Evolutionary conservation across 2,888 invertebrate genomes (phyloP), one percentile per base, ranked within the genome.

Genomic region (Mechanitis messenoides): DNA sequence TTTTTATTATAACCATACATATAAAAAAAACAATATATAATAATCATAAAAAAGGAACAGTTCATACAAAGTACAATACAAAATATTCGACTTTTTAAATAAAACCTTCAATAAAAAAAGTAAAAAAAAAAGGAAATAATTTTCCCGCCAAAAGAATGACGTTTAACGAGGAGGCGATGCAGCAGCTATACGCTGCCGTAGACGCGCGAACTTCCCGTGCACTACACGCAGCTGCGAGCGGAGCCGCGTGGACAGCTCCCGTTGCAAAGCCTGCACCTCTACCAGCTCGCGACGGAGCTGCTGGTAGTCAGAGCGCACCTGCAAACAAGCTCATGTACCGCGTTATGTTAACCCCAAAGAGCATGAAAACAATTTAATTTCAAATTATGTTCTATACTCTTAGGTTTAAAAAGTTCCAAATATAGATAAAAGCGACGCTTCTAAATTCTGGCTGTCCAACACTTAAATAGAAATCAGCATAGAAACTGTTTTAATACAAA

Each of bases 191-290:
- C 93, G 92, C 74, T 94, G 93, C 64, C 95, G 93, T 53, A 95
- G 87, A 67, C 92, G 84, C 74, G 94, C 93, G 80, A 94, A 95
- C 75, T 94, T 94, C 61, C 93, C 92, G 79, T 95, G 95, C 80
- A 95, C 94, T 70, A 93, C 89, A 54, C 92, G 87, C 74, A 95
- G 91, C 79, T 95, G 95, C 64, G 92, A 89, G 69, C 94, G 93
- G 67, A 95, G 91, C n/a, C 94, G 92, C 64, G 92, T 92, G 46
- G 94, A 94, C 71, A 95, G 91, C 84, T 96, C 95, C 69, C 94
- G 92, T 82, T 95, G 95, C 72, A 95, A 82, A 67, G 94, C 94
- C 78, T 95, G 95, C 68, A 95, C 95, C 75, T 95, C 95, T 72
- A 93, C 91, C 73, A 96, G 92, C 83, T 96, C 95, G 76, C 93